Evolutionary conservation across 2,888 invertebrate genomes (phyloP), one percentile per base, ranked within the genome.

Genomic region (Tachystola acroxantha): DNA sequence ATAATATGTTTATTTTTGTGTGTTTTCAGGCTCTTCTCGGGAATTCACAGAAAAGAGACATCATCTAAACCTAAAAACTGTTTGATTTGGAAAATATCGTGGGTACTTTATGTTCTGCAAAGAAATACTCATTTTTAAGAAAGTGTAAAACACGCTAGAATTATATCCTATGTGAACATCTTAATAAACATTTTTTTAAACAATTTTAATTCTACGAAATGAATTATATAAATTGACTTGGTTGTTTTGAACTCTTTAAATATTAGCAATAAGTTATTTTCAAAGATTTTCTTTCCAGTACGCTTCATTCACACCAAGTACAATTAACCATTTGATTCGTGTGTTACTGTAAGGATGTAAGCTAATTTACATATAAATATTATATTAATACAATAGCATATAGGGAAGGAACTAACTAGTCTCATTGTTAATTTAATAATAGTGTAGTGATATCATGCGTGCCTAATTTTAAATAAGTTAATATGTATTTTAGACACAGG

Each of bases 401-500:
- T 81, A 84, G 69, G 63, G 61, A 77, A 76, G 58, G 64, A 82
- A 84, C 85, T 86, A 86, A 86, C 85, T 85, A 86, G 85, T 86
- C 85, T 86, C 82, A 84, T 78, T 53, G 55, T 50, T 59, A 55
- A 57, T 71, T 73, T 75, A 72, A 61, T 77, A 62, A 39, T 42
- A 39, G 38, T 36, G 61, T 77, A 81, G 75, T 77, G 70, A 78
- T 75, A 80, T 72, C 66, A 66, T 64, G 81, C 75, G 85, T 85
- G 85, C 85, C 84, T 86, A 82, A 81, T 70, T 57, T 73, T 65
- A 63, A 47, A 57, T 62, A 60, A 59, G 57, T 45, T 56, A 49
- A 60, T 50, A 45, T 34, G n/a, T n/a, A n/a, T 36, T 20, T 32
- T 39, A 32, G n/a, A n/a, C 11, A 24, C 24, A 6, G 24, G n/a